These are phyloP conservation scores for Ornithorhynchus anatinus DNA, from an alignment of 2,113 vertebrate genomes.

Conservation along the genomic window DNA sequence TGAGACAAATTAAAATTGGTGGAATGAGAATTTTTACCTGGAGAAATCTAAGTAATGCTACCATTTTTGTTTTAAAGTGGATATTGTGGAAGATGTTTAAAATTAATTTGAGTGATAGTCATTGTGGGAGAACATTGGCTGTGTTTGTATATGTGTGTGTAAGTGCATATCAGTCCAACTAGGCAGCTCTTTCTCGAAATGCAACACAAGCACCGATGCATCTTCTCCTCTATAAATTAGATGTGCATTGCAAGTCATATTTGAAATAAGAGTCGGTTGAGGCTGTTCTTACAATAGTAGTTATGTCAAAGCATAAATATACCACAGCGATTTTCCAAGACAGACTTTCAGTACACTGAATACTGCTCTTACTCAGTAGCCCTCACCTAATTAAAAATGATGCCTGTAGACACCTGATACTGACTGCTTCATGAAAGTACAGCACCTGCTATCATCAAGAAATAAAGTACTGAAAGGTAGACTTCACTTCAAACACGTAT, in stretches of 20 bases:
- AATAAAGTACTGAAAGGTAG: background rate
- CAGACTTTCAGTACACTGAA: background rate
- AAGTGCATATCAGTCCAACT: background rate
- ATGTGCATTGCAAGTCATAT: background rate
- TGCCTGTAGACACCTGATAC: background rate
- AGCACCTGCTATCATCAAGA: background rate
- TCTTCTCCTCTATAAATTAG: background rate
- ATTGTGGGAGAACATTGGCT: background rate
- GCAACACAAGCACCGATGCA: background rate
- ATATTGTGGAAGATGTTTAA: constrained; percentile 10
- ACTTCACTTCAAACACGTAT: background rate
- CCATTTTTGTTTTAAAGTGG: background rate
- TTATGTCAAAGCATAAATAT: background rate
- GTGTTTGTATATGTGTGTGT: constrained; percentile 8
- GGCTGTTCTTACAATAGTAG: background rate
- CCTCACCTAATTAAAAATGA: background rate
- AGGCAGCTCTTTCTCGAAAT: background rate
- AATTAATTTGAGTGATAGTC: constrained; percentile 18
- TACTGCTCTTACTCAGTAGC: background rate
- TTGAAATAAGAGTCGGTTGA: background rate
- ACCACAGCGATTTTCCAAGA: background rate
- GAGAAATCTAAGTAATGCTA: constrained; percentile 2
- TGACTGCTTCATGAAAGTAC: background rate
- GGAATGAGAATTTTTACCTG: constrained; percentile 2
- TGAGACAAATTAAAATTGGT: background rate